A percentile compares a stretch with the other conserved stretches of the same genome.
Conservation (phyloP, 2,113 vertebrate genomes). For the Muntiacus reevesi region DNA sequence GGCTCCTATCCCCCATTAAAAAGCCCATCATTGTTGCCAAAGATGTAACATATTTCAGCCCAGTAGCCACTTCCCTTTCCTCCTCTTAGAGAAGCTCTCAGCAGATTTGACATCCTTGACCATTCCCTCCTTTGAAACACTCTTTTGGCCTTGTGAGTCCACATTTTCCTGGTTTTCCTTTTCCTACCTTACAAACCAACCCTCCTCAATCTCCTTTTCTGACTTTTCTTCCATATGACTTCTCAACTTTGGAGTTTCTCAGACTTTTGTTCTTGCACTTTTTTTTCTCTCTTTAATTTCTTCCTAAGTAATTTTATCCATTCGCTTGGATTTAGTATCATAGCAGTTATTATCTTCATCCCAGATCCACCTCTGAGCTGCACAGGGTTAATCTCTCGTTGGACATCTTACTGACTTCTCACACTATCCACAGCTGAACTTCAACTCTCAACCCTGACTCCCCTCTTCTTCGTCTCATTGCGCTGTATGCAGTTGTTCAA, state of each 20-base stretch:
- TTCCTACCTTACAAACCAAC: not conserved
- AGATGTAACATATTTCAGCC: not conserved
- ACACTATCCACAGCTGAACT: not conserved
- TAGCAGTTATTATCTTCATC: not conserved
- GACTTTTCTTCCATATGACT: not conserved
- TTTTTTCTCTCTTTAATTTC: not conserved
- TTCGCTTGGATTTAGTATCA: not conserved
- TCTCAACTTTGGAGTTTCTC: not conserved
- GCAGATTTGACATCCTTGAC: not conserved
- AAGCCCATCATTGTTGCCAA: not conserved
- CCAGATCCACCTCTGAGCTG: not conserved
- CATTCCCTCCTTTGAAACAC: not conserved
- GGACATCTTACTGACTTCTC: not conserved
- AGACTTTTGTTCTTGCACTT: not conserved
- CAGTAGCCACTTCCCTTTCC: not conserved
- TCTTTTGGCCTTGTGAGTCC: not conserved
- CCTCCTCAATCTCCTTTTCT: not conserved
- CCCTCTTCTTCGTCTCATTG: not conserved
- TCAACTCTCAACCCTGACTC: not conserved
- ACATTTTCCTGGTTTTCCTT: not conserved
- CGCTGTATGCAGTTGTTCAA: not conserved
- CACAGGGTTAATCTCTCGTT: not conserved
- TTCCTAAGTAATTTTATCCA: not conserved
- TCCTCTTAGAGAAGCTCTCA: not conserved
- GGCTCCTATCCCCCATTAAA: not conserved